Evolutionary conservation across 2,797 vertebrate genomes (phyloP).

Genomic region (Acanthiza pusilla): DNA sequence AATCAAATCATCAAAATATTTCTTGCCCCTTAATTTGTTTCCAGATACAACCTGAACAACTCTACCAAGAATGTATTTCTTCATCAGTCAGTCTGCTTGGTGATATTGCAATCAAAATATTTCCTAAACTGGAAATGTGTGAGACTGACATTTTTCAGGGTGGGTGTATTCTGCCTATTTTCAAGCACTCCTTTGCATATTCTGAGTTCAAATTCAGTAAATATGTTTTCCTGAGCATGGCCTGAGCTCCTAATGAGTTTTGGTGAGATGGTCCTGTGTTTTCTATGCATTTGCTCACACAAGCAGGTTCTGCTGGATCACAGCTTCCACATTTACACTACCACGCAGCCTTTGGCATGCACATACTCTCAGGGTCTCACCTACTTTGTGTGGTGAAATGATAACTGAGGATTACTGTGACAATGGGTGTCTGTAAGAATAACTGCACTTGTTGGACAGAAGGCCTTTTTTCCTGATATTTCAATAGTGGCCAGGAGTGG

Average conservation of each 20-base stretch:
- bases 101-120: not conserved
- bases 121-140: not conserved
- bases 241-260: not conserved
- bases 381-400: not conserved
- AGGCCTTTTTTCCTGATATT: not conserved
- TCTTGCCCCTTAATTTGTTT: not conserved
- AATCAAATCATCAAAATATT: not conserved
- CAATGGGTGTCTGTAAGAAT: not conserved
- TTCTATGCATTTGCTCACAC: not conserved
- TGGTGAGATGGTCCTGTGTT: not conserved
- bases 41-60: not conserved
- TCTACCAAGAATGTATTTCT: not conserved
- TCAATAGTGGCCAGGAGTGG: not conserved
- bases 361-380: not conserved
- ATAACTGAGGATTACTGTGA: not conserved
- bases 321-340: not conserved
- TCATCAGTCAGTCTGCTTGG: not conserved
- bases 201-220: not conserved
- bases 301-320: not conserved
- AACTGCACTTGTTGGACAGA: not conserved
- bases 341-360: accelerated
- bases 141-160: not conserved
- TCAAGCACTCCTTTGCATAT: not conserved
- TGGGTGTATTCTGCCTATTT: not conserved
- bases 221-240: not conserved